These are phyloP conservation scores for Psephotus haematonotus DNA, from an alignment of 2,113 vertebrate species.

Conservation along the genomic window DNA sequence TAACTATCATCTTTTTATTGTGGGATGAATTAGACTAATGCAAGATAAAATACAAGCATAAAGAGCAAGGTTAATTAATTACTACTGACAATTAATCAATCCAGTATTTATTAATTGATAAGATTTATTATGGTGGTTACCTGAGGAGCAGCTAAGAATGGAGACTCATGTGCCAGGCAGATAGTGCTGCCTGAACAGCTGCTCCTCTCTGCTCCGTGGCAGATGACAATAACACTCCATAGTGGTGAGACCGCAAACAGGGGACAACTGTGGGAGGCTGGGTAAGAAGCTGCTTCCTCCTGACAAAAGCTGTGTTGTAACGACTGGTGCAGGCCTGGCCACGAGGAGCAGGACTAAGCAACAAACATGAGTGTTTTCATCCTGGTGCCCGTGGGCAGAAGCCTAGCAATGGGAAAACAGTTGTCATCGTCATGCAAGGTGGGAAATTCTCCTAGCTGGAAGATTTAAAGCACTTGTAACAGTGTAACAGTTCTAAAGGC, in stretches of 20 bases:
- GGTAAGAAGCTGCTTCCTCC: neutral
- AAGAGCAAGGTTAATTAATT: neutral
- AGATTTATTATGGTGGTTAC: neutral
- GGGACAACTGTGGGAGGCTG: neutral
- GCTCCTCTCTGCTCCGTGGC: neutral
- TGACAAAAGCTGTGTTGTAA: neutral
- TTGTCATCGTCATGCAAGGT: neutral
- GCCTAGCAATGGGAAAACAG: neutral
- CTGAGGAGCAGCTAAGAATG: neutral
- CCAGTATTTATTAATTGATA: neutral
- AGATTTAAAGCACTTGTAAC: neutral
- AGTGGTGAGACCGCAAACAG: neutral
- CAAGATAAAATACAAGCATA: neutral
- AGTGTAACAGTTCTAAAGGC: neutral
- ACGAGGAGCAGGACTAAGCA: neutral
- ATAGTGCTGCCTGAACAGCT: neutral
- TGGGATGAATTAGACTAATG: neutral
- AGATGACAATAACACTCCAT: neutral
- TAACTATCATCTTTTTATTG: neutral
- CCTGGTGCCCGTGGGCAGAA: neutral
- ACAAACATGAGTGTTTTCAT: rapidly evolving
- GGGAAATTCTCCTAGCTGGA: neutral
- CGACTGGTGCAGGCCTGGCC: neutral
- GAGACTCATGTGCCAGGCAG: neutral
- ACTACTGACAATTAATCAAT: neutral